These are phyloP conservation scores for Hyaena hyaena DNA, from an alignment of 2,113 vertebrate species.

Conservation along the genomic window DNA sequence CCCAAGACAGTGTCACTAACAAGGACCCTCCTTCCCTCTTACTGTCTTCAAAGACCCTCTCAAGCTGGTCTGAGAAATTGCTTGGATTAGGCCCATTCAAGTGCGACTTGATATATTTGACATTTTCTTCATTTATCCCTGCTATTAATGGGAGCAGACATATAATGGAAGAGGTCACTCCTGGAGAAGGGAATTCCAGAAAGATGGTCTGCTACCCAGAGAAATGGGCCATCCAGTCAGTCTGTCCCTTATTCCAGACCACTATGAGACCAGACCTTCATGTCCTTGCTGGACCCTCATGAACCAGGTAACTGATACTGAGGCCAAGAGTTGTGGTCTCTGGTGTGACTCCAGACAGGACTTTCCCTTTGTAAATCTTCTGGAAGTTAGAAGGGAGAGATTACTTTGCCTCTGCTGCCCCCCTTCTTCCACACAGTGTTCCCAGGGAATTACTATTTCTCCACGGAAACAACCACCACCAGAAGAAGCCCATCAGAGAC, in stretches of 20 bases:
- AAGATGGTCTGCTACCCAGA: neutral
- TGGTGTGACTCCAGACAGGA: neutral
- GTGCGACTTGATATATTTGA: neutral
- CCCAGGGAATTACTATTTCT: neutral
- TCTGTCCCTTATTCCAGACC: neutral
- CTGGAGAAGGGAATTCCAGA: neutral
- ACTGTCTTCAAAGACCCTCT: neutral
- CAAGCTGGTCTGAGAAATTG: neutral
- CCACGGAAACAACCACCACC: neutral
- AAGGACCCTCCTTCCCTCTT: neutral
- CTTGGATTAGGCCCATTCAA: neutral
- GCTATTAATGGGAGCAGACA: rapidly evolving
- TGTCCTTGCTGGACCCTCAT: neutral
- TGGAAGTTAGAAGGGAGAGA: slow-evolving; percentile 10
- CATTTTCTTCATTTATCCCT: neutral
- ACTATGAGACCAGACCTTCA: neutral
- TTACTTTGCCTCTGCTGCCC: slow-evolving; percentile 79
- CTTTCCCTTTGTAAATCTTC: neutral
- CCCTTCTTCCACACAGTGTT: slow-evolving; percentile 44
- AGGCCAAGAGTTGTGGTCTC: neutral
- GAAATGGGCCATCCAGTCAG: neutral
- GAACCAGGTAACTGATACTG: neutral
- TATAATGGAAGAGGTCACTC: neutral
- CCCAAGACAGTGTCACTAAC: neutral
- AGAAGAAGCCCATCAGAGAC: slow-evolving; percentile 36